A percentile compares a stretch with the other conserved stretches of the same genome.
These are phyloP conservation scores for Montipora cactus DNA, from an alignment of 64 coral and sea anemone genomes.

Conservation along the genomic window DNA sequence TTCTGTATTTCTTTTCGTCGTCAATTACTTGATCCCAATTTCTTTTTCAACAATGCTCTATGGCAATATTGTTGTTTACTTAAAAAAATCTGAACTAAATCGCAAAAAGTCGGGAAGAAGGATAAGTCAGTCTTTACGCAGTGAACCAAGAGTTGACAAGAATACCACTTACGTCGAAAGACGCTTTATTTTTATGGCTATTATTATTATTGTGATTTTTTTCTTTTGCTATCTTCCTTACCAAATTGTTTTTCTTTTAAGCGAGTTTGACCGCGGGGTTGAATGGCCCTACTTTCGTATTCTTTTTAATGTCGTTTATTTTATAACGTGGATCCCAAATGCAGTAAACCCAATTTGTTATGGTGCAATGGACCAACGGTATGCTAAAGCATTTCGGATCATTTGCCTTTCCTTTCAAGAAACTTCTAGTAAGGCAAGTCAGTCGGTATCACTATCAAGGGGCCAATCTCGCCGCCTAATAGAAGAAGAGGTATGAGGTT, in stretches of 20 bases:
- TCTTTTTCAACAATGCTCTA: slow-evolving; percentile 68
- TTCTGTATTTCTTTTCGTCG: slow-evolving; percentile 74
- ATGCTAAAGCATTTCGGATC: slow-evolving; percentile 54
- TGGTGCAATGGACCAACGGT: slow-evolving; percentile 76
- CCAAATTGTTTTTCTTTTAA: slow-evolving; percentile 74
- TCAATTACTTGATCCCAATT: slow-evolving; percentile 74
- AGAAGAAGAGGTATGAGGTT: not conserved
- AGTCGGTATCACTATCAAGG: not conserved
- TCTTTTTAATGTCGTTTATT: slow-evolving; percentile 43
- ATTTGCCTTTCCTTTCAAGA: not conserved
- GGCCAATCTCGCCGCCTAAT: not conserved
- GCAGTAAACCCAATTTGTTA: slow-evolving; percentile 80
- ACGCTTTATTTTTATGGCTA: slow-evolving; percentile 74
- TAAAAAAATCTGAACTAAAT: slow-evolving; percentile 62
- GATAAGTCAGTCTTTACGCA: not conserved
- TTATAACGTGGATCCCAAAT: slow-evolving; percentile 85
- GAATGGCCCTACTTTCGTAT: slow-evolving; percentile 65
- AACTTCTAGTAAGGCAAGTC: not conserved
- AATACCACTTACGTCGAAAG: slow-evolving; percentile 37
- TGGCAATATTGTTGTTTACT: slow-evolving; percentile 47
- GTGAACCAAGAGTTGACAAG: not conserved
- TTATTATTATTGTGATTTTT: slow-evolving; percentile 72
- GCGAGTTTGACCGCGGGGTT: slow-evolving; percentile 48
- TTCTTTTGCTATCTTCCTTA: slow-evolving; percentile 82
- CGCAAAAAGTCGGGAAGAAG: slow-evolving; percentile 15